These are phyloP conservation scores for Catamblyrhynchus diadema DNA, from an alignment of 2,797 vertebrate species.

Conservation along the genomic window DNA sequence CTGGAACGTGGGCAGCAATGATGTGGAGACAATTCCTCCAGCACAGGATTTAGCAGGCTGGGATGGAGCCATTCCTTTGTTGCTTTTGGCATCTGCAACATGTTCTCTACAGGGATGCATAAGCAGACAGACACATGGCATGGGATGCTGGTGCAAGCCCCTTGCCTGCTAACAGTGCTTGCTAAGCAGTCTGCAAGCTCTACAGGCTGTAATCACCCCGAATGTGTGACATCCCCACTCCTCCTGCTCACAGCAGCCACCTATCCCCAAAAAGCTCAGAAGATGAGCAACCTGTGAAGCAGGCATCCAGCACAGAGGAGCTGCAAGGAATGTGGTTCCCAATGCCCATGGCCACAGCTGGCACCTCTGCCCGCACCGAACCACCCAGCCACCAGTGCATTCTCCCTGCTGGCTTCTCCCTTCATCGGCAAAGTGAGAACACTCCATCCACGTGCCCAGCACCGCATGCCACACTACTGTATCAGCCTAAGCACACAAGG, in stretches of 20 bases:
- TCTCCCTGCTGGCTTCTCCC: background rate
- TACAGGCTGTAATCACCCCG: background rate
- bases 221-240: fast-evolving
- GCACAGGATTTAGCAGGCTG: background rate
- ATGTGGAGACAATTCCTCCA: background rate
- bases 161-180: fast-evolving
- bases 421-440: fast-evolving
- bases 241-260: background rate
- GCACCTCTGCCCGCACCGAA: background rate
- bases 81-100: background rate
- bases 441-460: background rate
- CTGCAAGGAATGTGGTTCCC: fast-evolving
- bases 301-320: background rate
- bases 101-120: background rate
- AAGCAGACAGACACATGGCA: background rate
- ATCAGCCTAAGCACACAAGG: background rate
- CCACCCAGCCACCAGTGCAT: fast-evolving
- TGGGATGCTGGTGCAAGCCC: fast-evolving
- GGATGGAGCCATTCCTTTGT: background rate
- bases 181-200: background rate
- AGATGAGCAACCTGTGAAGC: background rate
- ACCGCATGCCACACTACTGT: fast-evolving
- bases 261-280: background rate
- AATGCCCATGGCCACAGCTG: fast-evolving
- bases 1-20: background rate